Evolutionary conservation across 2,113 vertebrate genomes (phyloP), one percentile per base, ranked within the genome.

Genomic region (Caranx melampygus): DNA sequence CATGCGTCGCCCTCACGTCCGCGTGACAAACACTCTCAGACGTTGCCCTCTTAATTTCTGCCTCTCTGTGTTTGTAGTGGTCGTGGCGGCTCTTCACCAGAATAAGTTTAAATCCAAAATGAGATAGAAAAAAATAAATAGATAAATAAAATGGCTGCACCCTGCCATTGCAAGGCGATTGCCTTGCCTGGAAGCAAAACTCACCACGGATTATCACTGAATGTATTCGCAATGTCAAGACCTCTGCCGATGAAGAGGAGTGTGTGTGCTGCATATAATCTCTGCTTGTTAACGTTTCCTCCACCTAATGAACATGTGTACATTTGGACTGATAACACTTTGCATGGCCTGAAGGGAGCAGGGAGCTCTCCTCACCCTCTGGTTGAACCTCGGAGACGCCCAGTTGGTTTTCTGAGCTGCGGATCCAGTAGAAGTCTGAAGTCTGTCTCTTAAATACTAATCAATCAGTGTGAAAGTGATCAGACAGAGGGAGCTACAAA

Each of bases 61-160:
- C 58, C 52, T 65, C 49, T 73, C 72, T 77, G 80, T 62, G 12
- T 87, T 74, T 82, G 57, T 75, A 73, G 63, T 61, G 44, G 20
- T 26, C 26, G 26, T 26, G 26, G 26, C 26, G 68, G 85, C 73
- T 76, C 83, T 78, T 58, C 77, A 63, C 81, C 83, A 88, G 85
- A 90, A 90, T 87, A 83, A 76, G 35, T 86, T 77, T 88, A 75
- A 89, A 89, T 88, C 81, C 71, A 79, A 86, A 88, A 80, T 66
- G 72, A 92, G 78, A 84, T 87, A 81, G 77, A 55, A 74, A 72
- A 76, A 63, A 57, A 69, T 21, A 18, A 78, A 72, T 26, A 37
- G 8, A 37, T 6, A 37, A 37, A 37, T 6, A 42, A 42, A 42
- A 73, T 0, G 58, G 58, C 83, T 40, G 37, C 68, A 37, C 47